Percentiles rank a stretch among this genome's conserved stretches.
These are phyloP conservation scores for Chrysopilus asiliformis DNA, from an alignment of 2,888 invertebrate genomes.

Conservation along the genomic window DNA sequence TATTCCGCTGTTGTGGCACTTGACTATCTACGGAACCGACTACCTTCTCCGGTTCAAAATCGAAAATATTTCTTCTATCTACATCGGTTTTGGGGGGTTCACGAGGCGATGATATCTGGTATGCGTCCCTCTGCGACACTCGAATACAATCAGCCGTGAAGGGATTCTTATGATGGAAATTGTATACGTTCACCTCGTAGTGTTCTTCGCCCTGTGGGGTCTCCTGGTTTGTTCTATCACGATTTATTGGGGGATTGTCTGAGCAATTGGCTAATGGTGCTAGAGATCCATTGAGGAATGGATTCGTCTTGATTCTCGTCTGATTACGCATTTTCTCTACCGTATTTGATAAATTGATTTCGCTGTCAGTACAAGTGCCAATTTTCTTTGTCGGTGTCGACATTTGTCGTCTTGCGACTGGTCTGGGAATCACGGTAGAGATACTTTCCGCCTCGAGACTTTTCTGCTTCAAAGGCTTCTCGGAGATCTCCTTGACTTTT, in stretches of 20 bases:
- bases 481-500: slow-evolving; percentile 7
- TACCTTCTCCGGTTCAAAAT: slow-evolving; percentile 15
- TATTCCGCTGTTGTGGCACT: too few species aligned
- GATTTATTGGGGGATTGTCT: slow-evolving; percentile 8
- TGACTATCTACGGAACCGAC: slow-evolving; percentile 10
- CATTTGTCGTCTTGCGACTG: slow-evolving; percentile 27
- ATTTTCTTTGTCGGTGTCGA: slow-evolving; percentile 13
- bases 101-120: not conserved
- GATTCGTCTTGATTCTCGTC: slow-evolving; percentile 16
- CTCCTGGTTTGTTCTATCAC: slow-evolving; percentile 3
- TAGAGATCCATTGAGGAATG: slow-evolving; percentile 17
- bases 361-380: slow-evolving; percentile 9
- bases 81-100: slow-evolving; percentile 13
- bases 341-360: slow-evolving; percentile 15
- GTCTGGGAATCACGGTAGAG: slow-evolving; percentile 29
- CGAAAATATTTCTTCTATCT: slow-evolving; percentile 13
- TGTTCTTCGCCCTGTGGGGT: not conserved
- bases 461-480: slow-evolving; percentile 10
- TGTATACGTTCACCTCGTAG: slow-evolving; percentile 3
- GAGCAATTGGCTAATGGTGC: slow-evolving; percentile 8
- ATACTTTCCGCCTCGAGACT: slow-evolving; percentile 8
- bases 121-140: not conserved
- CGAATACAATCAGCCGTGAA: slow-evolving; percentile 3
- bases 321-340: slow-evolving; percentile 14
- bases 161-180: slow-evolving; percentile 11